Base-by-base conservation (phyloP, 2,888 invertebrate genomes). In the Linyphia triangularis region DNA sequence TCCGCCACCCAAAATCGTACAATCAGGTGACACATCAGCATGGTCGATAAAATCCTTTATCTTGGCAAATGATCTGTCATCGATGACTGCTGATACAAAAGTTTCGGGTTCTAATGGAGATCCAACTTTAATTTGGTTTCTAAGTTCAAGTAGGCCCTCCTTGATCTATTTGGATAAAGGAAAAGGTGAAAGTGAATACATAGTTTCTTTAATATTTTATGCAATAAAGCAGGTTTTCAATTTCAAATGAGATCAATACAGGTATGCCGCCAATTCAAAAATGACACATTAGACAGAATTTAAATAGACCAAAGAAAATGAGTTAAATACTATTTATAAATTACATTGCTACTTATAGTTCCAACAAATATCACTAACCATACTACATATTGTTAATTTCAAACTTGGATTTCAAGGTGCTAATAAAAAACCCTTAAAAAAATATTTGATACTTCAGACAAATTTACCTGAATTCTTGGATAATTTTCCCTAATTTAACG, bases 71-170 rank as follows among this genome's bases (percentile, higher is more conserved):
- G 99, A 98, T 92, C 95, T 96, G 65, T 96, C 96, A 93, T 99
- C 99, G 92, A 99, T 99, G 2, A 99, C 99, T 61, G 99, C 98
- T n/a, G 96, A 96, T 81, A 96, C 95, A 93, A 99, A 99, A 5
- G 95, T 94, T 90, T 95, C 95, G 91, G 95, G 95, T 91, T 98
- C 96, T 43, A 95, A 93, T 0, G 96, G 95, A 92, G 98, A 97
- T 13, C 97, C 99, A 89, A 99, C 94, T 93, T 97, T 98, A 72
- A 99, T 93, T 91, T 96, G 94, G 63, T 95, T 93, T 9, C 95
- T 94, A 90, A 95, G 95, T 40, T 94, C 94, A 22, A 96, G 84
- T 75, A 99, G 94, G 7, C 96, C 95, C 91, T 95, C 93, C 92
- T 96, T 95, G 75, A 97, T 94, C 93, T 95, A 91, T 40, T 22